Base-by-base conservation (phyloP, 2,797 vertebrate species). In the Coregonus sp. region DNA sequence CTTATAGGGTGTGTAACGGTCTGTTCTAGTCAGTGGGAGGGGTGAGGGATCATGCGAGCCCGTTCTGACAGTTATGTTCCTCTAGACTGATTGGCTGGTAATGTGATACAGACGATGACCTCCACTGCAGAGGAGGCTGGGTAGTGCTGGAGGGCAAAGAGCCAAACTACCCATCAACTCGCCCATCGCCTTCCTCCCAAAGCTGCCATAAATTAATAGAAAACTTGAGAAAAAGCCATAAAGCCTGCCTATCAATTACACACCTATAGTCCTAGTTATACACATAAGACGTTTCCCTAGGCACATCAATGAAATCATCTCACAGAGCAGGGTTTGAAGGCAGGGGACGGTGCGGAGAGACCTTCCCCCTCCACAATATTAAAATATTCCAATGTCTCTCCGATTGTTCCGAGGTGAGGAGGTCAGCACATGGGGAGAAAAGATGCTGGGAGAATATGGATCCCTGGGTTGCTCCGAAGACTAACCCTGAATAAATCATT, bases 1-100 rank as follows among this genome's bases (percentile, higher is more conserved):
- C 25, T 37, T 20, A 91, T 91, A 85, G 87, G 86, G 80, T 89
- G 88, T 90, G 78, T 89, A 89, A 91, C 83, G 82, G 82, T 85
- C 85, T 81, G 87, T 86, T 88, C 86, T 89, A 83, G 83, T 87
- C 86, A 88, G 86, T 74, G 78, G 14, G 4, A 33, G 37, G 56
- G 2, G 59, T 16, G 33, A 81, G 70, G 68, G 74, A 79, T 79
- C 75, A 76, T 79, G 80, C 77, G 6, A 47, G 73, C 14, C 40
- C 5, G 11, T 61, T 69, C 35, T 14, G 75, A 72, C 75, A 61
- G 67, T 54, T 56, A 76, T 74, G 76, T 56, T 82, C 74, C 67
- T 20, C 70, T 6, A 54, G 68, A 76, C 37, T 31, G 63, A 72
- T 59, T 81, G 67, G 65, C 74, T 75, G 79, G 18, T 70, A 83